Conservation (phyloP, 2,797 vertebrate genomes). For the Oreonectes daqikongensis region DNA sequence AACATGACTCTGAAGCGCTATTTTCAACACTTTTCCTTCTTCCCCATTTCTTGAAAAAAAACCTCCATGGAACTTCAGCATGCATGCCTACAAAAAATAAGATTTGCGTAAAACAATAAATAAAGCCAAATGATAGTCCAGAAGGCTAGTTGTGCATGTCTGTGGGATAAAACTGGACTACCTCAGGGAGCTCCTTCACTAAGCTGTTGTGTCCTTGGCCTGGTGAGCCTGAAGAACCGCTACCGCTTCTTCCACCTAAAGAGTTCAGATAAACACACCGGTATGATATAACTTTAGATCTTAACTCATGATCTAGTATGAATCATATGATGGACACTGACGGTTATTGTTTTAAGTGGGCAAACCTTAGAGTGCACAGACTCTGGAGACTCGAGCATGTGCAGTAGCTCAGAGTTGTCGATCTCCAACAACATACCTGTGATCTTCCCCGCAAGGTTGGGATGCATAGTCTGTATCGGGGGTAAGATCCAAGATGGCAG, state of each 20-base stretch:
- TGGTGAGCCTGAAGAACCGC: constrained; percentile 91
- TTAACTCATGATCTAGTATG: background rate
- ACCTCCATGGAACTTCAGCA: constrained; percentile 26
- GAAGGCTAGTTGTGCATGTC: background rate
- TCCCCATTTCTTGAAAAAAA: constrained; percentile 56
- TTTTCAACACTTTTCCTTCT: constrained; percentile 42
- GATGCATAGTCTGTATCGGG: constrained; percentile 82
- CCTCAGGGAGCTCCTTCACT: constrained; percentile 67
- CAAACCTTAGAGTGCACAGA: constrained; percentile 88
- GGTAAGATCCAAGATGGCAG: too few species aligned
- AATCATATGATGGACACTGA: background rate
- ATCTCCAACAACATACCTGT: constrained; percentile 98
- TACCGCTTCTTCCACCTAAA: constrained; percentile 90
- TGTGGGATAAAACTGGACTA: constrained; percentile 44
- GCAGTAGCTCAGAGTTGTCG: constrained; percentile 93
- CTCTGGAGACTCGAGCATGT: constrained; percentile 91
- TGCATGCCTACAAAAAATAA: constrained; percentile 54
- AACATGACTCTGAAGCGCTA: constrained; percentile 46
- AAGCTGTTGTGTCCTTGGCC: constrained; percentile 72
- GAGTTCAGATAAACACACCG: background rate
- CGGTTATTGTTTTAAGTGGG: background rate
- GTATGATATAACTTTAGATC: background rate
- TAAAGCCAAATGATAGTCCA: background rate
- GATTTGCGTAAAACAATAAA: background rate
- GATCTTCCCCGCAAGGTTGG: constrained; percentile 89